phyloP scores from a whole-genome alignment of 2,888 invertebrate genomes.

The Nemurella pictetii region DNA sequence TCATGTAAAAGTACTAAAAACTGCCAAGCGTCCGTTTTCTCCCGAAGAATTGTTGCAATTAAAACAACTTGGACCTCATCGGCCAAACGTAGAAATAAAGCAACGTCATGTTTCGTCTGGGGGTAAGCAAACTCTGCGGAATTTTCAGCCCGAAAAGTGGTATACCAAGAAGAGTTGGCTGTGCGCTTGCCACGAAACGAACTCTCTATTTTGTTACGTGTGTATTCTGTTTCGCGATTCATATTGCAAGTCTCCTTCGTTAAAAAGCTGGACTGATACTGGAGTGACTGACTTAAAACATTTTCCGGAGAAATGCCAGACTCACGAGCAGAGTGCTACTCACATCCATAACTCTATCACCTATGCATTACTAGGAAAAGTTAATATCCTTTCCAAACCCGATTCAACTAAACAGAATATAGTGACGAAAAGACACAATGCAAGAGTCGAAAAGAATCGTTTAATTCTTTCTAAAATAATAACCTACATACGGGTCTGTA shows the following conservation, averaged over 20 bases:
- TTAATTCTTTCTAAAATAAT: conserved; percentile 44
- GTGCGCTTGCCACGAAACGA: conserved; percentile 24
- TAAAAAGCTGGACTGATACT: conserved; percentile 39
- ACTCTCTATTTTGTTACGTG: conserved; percentile 43
- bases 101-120: not conserved
- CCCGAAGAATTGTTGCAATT: not conserved
- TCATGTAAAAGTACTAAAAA: not conserved
- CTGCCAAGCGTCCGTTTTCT: not conserved
- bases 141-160: not conserved
- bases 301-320: conserved; percentile 41
- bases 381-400: conserved; percentile 42
- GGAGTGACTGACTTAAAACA: conserved; percentile 42
- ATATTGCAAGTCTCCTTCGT: too few relatives aligned
- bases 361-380: conserved; percentile 39
- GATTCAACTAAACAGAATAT: conserved; percentile 39
- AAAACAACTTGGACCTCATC: not conserved
- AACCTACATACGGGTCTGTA: conserved; percentile 48
- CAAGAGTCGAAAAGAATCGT: conserved; percentile 39
- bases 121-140: not conserved
- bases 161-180: conserved; percentile 19
- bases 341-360: conserved; percentile 39
- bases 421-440: conserved; percentile 41
- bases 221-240: conserved; percentile 45
- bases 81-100: not conserved
- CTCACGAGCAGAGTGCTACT: conserved; percentile 35